Evolutionary conservation across 2,888 invertebrate genomes (phyloP).

Genomic region (Drosophila algonquin): DNA sequence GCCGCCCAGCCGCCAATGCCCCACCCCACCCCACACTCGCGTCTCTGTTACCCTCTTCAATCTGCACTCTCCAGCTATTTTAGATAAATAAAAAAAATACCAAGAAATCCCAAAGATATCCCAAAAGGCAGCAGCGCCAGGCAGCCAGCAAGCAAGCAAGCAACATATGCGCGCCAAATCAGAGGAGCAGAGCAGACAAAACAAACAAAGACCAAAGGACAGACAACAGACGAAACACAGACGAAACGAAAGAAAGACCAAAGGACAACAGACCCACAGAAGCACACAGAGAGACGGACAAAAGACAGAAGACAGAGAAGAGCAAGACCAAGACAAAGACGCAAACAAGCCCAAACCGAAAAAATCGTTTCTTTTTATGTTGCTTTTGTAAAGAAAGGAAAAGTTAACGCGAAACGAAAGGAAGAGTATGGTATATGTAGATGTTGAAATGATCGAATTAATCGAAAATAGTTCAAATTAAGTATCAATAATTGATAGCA

Average conservation of each 20-base stretch:
- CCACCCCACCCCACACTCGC: neutral
- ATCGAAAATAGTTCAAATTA: neutral
- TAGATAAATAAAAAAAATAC: conserved; percentile 70
- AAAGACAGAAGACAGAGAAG: conserved; percentile 1
- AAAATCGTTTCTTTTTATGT: conserved; percentile 8
- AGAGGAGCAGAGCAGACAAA: conserved; percentile 68
- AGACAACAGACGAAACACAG: conserved; percentile 53
- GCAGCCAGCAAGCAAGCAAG: conserved; percentile 13
- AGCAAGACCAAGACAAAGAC: conserved; percentile 19
- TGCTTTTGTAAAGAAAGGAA: conserved; percentile 23
- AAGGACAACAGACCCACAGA: conserved; percentile 57
- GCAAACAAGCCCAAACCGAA: conserved; percentile 41
- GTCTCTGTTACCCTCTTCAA: neutral
- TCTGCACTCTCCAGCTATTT: conserved; percentile 31
- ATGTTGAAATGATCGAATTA: conserved; percentile 6
- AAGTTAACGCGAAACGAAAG: conserved; percentile 6
- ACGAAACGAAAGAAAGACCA: conserved; percentile 3
- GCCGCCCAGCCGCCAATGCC: conserved; percentile 8
- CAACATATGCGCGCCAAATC: conserved; percentile 77
- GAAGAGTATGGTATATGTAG: neutral
- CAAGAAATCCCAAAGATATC: conserved; percentile 60
- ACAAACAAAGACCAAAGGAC: conserved; percentile 73
- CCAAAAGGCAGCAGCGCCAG: neutral
- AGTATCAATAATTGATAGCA: too few relatives aligned
- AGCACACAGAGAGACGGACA: conserved; percentile 30